These are phyloP conservation scores for Lacerta agilis DNA, from an alignment of 2,797 vertebrate genomes.

Conservation along the genomic window DNA sequence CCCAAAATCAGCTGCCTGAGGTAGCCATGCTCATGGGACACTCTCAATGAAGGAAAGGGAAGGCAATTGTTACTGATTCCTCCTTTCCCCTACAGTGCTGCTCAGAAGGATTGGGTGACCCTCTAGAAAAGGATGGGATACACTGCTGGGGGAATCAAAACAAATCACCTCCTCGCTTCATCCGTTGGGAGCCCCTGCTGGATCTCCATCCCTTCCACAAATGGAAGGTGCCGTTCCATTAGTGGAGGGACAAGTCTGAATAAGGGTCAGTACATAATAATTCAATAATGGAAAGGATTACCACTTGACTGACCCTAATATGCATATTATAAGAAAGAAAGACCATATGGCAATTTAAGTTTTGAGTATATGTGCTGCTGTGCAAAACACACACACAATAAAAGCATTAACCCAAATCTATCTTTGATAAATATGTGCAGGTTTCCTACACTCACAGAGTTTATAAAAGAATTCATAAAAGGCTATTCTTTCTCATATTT, in stretches of 20 bases:
- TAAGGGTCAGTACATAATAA: background rate
- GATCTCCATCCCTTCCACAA: no score
- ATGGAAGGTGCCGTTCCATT: no score
- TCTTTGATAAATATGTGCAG: background rate
- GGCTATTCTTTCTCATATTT: background rate
- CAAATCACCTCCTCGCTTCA: background rate
- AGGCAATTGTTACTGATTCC: background rate
- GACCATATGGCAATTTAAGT: background rate
- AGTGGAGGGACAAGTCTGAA: no score
- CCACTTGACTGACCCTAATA: background rate
- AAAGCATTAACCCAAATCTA: background rate
- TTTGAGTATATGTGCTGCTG: background rate
- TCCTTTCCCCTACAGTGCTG: background rate
- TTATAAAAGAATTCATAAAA: background rate
- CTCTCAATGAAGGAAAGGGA: background rate
- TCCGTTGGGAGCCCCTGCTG: background rate
- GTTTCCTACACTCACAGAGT: no score
- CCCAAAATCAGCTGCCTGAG: background rate
- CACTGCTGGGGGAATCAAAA: background rate
- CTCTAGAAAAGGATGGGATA: background rate
- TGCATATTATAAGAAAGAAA: background rate
- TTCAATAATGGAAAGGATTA: background rate
- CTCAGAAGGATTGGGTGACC: background rate
- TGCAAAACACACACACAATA: background rate
- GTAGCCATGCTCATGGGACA: background rate